Base-by-base conservation (phyloP, 2,113 vertebrate genomes). In the Arvicanthis niloticus region DNA sequence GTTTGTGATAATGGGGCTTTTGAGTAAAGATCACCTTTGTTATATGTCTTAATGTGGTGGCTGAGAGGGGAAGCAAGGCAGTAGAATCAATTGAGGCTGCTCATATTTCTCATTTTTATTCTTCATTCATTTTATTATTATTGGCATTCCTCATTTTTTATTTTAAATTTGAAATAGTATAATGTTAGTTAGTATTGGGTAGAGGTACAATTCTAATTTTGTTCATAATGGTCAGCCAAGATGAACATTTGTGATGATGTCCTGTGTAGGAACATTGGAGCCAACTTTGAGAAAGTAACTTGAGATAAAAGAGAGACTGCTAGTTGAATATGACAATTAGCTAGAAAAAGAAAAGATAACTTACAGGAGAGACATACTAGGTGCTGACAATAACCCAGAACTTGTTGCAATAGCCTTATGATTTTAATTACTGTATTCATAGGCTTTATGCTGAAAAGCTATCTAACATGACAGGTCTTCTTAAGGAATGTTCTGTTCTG, bases 161-260 rank as follows among this genome's bases (percentile, higher is more conserved):
- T 73, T 92, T 96, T 93, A 86, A 91, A 70, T 89, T 73, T 92
- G 29, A 86, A 80, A 91, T 62, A 81, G 70, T 86, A n/a, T 51
- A 94, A n/a, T 96, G 24, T 82, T 6, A 16, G 76, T 29, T 73
- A 85, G 82, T 75, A 82, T 89, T 42, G 24, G 37, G 9, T 93
- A 92, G 12, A 92, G 40, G 9, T 78, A 87, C 60, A 95, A 97
- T 94, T 97, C 6, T 93, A 65, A 89, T 85, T 94, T 70, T 93
- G 62, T 89, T 72, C 62, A 29, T 65, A 91, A 97, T 31, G 90
- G 42, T 15, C 73, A 93, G 48, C 40, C 62, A 67, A 95, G 40
- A 89, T 89, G 70, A 92, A 17, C 13, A 31, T 91, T 94, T 87
- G 34, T 87, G 56, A 90, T 53, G 12, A 91, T 62, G 53, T 72